A percentile compares a stretch with the other conserved stretches of the same genome.
These are phyloP conservation scores for Tetramorium simillimum DNA, from an alignment of 1,140 invertebrate genomes.

Conservation along the genomic window DNA sequence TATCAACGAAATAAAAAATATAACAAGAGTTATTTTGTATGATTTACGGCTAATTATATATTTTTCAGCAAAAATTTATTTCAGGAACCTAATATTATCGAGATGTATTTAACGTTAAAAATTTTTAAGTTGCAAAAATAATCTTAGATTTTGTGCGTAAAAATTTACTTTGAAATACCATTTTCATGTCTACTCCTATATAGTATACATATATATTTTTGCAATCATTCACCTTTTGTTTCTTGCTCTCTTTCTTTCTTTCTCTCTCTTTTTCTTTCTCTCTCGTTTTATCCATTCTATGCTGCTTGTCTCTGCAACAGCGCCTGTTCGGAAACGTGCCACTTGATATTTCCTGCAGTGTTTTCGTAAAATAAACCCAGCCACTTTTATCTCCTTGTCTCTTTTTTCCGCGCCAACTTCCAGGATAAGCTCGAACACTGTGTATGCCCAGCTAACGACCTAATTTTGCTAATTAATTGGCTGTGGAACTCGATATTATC, in stretches of 20 bases:
- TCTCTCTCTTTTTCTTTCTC: no score
- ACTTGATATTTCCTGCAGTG: not conserved
- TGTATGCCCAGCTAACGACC: not conserved
- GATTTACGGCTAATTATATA: not conserved
- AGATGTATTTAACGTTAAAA: not conserved
- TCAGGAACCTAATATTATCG: not conserved
- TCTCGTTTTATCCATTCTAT: not conserved
- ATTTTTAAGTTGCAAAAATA: not conserved
- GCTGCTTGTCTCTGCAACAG: not conserved
- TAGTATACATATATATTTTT: no score
- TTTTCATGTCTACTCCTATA: not conserved
- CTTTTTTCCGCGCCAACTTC: not conserved
- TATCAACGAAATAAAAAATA: not conserved
- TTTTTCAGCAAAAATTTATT: not conserved
- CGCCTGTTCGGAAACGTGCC: not conserved
- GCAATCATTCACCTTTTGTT: no score
- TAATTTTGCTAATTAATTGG: constrained; percentile 58
- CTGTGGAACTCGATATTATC: not conserved
- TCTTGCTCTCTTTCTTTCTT: no score
- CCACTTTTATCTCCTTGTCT: not conserved
- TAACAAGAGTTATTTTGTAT: not conserved
- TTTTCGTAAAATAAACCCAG: constrained; percentile 2
- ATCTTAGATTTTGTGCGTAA: not conserved
- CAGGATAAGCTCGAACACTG: not conserved
- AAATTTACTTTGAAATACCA: not conserved